Evolutionary conservation across 2,113 vertebrate genomes (phyloP), one percentile per base, ranked within the genome.

Genomic region (Salvelinus alpinus): DNA sequence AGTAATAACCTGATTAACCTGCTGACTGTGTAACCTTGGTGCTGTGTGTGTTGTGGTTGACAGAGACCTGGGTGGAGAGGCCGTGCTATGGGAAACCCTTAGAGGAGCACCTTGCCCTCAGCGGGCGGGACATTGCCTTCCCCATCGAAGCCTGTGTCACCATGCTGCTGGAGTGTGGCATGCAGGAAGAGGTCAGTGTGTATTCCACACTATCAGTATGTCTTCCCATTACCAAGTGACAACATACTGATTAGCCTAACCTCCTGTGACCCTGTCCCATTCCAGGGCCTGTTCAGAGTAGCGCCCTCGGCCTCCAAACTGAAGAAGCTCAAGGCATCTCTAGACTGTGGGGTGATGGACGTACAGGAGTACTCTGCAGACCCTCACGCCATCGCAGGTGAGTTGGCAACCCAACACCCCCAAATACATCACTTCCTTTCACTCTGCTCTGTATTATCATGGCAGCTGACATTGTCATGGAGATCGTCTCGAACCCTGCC

Each of bases 21-120:
- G 67, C 16, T 80, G 34, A 69, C 66, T 57, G 54, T 76, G 71
- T 64, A 70, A 16, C 11, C 12, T 51, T 51, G 48, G 48, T 72
- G 70, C 78, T 82, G 64, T 44, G 38, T 81, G 77, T 77, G 67
- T 64, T 31, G 77, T 47, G 71, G 87, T 82, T 87, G 65, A 74
- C 95, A 99, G 97, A 99, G 93, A 95, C 95, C 1, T 99, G 97
- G 97, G 93, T 96, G 79, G 97, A 99, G 91, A 98, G 98, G 78
- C 97, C 97, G 0, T 99, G 96, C 70, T 99, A 95, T 0, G 97
- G 97, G 86, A 99, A 98, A 80, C 93, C 96, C n/a, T 88, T 99
- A 89, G 96, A 97, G 82, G 97, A 99, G 82, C 97, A 99, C 85
- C 94, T 99, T 82, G 85, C 85, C 0, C 92, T 97, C 90, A 98